These are phyloP conservation scores for Melipona bicolor DNA, from an alignment of 2,888 invertebrate species.

Conservation along the genomic window DNA sequence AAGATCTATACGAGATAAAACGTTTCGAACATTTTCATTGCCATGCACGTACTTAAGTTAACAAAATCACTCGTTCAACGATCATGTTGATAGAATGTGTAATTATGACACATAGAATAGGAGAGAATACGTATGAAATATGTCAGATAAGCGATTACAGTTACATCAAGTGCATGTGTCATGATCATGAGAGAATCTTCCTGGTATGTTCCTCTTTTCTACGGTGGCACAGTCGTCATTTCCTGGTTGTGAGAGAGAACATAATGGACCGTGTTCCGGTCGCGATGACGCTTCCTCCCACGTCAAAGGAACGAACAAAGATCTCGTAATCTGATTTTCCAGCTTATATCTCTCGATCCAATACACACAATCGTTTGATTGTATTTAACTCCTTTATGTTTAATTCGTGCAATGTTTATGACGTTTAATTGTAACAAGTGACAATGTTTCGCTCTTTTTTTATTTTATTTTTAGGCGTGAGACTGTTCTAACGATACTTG, in stretches of 20 bases:
- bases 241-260: conserved; percentile 51
- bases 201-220: conserved; percentile 28
- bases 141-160: not conserved
- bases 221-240: conserved; percentile 45
- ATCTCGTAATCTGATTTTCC: conserved; percentile 27
- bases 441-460: not conserved
- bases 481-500: not conserved
- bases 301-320: conserved; percentile 26
- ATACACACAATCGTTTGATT: not conserved
- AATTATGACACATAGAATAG: not conserved
- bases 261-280: conserved; percentile 61
- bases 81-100: not conserved
- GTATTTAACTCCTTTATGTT: not conserved
- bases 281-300: conserved; percentile 26
- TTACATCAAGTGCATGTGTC: conserved; percentile 4
- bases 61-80: not conserved
- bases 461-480: not conserved
- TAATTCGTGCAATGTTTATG: not conserved
- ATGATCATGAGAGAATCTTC: conserved; percentile 13
- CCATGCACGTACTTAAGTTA: not conserved
- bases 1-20: not conserved
- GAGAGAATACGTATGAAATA: not conserved
- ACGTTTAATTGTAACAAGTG: not conserved
- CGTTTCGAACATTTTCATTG: not conserved
- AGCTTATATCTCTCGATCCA: conserved; percentile 10